Evolutionary conservation across 2,113 vertebrate species (phyloP).

Genomic region (Pseudonaja textilis): DNA sequence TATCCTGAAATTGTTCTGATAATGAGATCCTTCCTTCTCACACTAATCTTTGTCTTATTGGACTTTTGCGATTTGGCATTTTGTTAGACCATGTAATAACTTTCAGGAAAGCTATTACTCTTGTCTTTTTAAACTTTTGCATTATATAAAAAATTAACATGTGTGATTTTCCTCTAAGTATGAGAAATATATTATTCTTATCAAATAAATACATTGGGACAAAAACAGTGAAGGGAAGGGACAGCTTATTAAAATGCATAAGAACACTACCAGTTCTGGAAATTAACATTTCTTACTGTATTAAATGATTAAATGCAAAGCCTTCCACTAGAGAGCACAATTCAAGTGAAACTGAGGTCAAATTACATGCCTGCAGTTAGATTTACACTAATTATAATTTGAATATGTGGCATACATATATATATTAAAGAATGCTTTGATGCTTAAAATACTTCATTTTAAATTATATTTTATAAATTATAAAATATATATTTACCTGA

Average conservation of each 20-base stretch:
- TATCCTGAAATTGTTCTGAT: not conserved
- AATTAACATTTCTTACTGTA: not conserved
- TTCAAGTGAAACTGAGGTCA: not conserved
- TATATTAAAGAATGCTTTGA: not conserved
- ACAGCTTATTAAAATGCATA: not conserved
- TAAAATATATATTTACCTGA: conserved; percentile 73
- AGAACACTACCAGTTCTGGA: not conserved
- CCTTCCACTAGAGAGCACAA: not conserved
- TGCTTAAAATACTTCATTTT: not conserved
- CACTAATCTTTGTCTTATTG: not conserved
- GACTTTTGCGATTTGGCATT: not conserved
- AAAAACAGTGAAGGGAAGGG: not conserved
- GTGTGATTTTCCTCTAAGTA: not conserved
- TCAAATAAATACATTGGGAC: not conserved
- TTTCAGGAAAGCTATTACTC: not conserved
- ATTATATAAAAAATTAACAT: not conserved
- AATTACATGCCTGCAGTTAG: not conserved
- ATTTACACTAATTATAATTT: not conserved
- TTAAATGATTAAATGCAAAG: not conserved
- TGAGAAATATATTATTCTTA: conserved; percentile 2
- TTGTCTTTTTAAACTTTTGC: not conserved
- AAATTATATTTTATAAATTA: conserved; percentile 5
- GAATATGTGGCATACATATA: not conserved
- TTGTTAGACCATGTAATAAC: not conserved
- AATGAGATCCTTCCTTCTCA: not conserved